Evolutionary conservation across 2,888 invertebrate species (phyloP), one percentile per base, ranked within the genome.

Genomic region (Lepidocyrtoides sp.): DNA sequence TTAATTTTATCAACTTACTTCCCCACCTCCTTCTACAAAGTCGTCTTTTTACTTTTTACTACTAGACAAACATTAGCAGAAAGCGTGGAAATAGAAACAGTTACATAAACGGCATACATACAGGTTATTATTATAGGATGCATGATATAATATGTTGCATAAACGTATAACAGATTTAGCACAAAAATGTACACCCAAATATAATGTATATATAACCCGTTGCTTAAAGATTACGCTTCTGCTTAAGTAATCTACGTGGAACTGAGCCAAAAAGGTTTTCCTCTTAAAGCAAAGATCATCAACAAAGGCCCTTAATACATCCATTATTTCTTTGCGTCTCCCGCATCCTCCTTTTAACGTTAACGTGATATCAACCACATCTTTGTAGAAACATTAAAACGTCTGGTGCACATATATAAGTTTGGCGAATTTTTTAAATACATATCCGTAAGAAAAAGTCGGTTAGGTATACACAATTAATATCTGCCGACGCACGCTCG

Each of bases 1-100:
- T 90, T 90, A 85, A 90, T 85, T 90, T 90, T 85, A 90, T 69
- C 84, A 84, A 90, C 85, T 90, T 79, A 69, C 79, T 77, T 90
- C 85, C 60, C 90, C 84, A 66, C 85, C 90, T 90, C 79, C 75
- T 86, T 90, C 63, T 81, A 41, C 29, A 60, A 77, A 48, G 48
- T 60, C 81, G 72, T 69, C 51, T 41, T 57, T 44, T 57, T 44
- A 5, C 60, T 63, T 77, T 66, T 83, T 3, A 36, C 51, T 44
- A 44, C 26, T 23, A 72, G 72, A 82, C 41, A 79, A 36, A 51
- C 32, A 17, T 57, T 57, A 36, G n/a, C n/a, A n/a, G n/a, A n/a
- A n/a, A n/a, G n/a, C 36, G 57, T 44, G n/a, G 26, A 66, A 12
- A 2, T 36, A 69, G 36, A 5, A 36, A 69, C n/a, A 69, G 10